phyloP scores from a whole-genome alignment of 1,140 invertebrate genomes.

The Holotrichia oblita region DNA sequence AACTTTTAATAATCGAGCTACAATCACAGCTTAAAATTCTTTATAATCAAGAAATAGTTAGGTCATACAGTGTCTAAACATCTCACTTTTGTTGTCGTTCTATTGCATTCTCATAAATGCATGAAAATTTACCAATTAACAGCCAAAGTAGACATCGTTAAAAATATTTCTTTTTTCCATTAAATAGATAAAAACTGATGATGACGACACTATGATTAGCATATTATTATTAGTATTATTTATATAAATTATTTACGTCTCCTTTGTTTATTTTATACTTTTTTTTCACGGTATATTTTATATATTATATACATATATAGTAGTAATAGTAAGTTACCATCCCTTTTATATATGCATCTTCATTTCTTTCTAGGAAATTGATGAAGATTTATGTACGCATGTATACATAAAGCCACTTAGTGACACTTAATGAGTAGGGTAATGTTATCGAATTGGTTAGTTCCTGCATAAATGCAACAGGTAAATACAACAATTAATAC shows the following conservation, averaged over 20 bases:
- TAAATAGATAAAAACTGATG: constrained; percentile 29
- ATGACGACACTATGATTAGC: constrained; percentile 27
- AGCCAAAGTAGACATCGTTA: constrained; percentile 56
- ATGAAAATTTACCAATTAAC: constrained; percentile 56
- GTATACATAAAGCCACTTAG: constrained; percentile 31
- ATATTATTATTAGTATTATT: constrained; percentile 2
- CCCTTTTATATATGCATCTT: background rate
- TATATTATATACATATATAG: background rate
- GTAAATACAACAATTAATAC: constrained; percentile 17
- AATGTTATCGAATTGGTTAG: background rate
- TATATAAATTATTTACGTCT: constrained; percentile 2
- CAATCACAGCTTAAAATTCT: constrained; percentile 45
- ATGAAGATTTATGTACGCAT: background rate
- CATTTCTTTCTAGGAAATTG: background rate
- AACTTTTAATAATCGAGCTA: constrained; percentile 37
- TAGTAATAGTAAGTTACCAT: constrained; percentile 11
- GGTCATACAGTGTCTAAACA: constrained; percentile 60
- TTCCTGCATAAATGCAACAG: constrained; percentile 18
- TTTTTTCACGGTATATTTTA: background rate
- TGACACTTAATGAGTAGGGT: constrained; percentile 13
- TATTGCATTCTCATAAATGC: constrained; percentile 57
- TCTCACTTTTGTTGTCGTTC: constrained; percentile 63
- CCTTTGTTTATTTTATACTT: background rate
- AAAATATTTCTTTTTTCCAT: constrained; percentile 29
- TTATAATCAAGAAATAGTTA: constrained; percentile 48